These are phyloP conservation scores for Garrulus glandarius DNA, from an alignment of 2,797 vertebrate species.

Conservation along the genomic window DNA sequence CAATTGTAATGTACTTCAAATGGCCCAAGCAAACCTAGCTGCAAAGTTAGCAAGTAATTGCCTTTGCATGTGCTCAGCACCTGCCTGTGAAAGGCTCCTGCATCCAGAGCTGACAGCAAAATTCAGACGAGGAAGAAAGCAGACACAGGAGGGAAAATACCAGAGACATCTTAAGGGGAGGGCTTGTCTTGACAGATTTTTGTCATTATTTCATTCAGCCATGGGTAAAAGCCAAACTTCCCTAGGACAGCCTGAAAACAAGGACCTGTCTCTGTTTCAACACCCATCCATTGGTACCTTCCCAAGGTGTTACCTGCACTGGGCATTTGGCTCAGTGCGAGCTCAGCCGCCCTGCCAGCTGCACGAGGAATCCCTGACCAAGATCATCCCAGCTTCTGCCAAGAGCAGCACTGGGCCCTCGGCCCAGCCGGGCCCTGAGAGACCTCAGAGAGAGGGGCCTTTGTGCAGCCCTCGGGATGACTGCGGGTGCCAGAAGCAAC, in stretches of 20 bases:
- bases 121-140: not conserved
- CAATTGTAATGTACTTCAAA: not conserved
- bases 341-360: rapidly evolving
- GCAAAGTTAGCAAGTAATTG: not conserved
- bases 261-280: not conserved
- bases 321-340: rapidly evolving
- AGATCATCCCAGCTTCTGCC: not conserved
- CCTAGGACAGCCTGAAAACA: not conserved
- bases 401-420: rapidly evolving
- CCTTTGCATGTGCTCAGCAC: not conserved
- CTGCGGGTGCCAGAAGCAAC: not conserved
- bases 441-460: not conserved
- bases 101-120: not conserved
- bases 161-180: not conserved
- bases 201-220: not conserved
- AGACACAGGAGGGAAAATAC: not conserved
- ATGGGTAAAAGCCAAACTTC: not conserved
- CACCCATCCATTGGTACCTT: not conserved
- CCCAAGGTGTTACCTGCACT: not conserved
- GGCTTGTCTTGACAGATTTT: not conserved
- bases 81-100: not conserved
- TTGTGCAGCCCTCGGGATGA: not conserved
- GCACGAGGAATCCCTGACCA: not conserved
- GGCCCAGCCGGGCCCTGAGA: rapidly evolving
- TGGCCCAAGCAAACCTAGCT: not conserved